Percentiles rank a stretch among this genome's conserved stretches.
Conservation (phyloP, 2,797 vertebrate species). For the Malacoctenus gilli region DNA sequence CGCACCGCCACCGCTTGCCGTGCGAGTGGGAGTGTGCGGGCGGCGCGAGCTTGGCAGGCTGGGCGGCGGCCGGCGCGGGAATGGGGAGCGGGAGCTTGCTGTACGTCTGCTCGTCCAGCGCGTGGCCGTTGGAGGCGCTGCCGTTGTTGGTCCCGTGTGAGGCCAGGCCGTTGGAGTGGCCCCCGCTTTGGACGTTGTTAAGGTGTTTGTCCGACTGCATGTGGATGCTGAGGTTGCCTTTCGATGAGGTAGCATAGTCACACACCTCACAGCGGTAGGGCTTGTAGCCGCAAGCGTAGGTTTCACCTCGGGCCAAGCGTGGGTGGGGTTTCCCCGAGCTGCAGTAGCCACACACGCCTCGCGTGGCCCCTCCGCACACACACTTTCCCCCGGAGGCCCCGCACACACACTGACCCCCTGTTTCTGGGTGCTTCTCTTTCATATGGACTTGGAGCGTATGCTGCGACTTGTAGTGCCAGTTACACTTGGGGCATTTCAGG, state of each 20-base stretch:
- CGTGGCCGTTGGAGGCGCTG: constrained; percentile 55
- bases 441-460: constrained; percentile 98
- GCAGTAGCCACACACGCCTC: constrained; percentile 92
- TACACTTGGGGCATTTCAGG: constrained; percentile 99
- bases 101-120: constrained; percentile 66
- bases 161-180: constrained; percentile 55
- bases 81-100: constrained; percentile 60
- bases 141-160: constrained; percentile 58
- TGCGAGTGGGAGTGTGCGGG: constrained; percentile 68
- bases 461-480: constrained; percentile 99
- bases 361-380: constrained; percentile 83
- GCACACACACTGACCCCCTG: constrained; percentile 90
- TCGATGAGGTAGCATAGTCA: constrained; percentile 99
- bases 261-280: constrained; percentile 99
- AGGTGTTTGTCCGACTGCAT: constrained; percentile 99
- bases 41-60: constrained; percentile 64
- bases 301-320: constrained; percentile 95
- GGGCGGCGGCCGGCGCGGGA: constrained; percentile 42
- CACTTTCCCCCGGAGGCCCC: constrained; percentile 83
- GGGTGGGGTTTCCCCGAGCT: constrained; percentile 95
- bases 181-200: constrained; percentile 97
- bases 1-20: constrained; percentile 90
- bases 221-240: constrained; percentile 99
- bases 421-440: constrained; percentile 98
- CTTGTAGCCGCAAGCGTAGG: constrained; percentile 98